Conservation (phyloP, 2,888 invertebrate species). For the Eilema sororculum region DNA sequence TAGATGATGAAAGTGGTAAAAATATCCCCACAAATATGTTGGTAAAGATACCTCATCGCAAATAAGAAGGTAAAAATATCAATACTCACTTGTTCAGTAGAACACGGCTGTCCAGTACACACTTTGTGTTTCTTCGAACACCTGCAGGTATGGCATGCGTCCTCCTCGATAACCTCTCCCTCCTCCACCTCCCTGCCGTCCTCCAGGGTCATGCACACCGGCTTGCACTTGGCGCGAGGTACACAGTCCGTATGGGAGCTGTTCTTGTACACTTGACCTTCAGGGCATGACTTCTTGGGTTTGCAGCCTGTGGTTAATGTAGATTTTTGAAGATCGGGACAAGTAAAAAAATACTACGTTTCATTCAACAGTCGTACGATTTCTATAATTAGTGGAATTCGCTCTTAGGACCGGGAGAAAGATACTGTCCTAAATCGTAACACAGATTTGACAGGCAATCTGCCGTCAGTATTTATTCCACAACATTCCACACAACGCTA, state of each 20-base stretch:
- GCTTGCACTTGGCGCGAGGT: constrained; percentile 90
- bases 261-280: constrained; percentile 91
- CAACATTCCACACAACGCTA: too few species aligned
- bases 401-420: too few species aligned
- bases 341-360: too few species aligned
- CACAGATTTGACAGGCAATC: too few species aligned
- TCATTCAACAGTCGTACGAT: too few species aligned
- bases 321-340: background rate
- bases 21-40: too few species aligned
- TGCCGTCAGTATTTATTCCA: too few species aligned
- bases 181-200: constrained; percentile 91
- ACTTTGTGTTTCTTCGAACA: constrained; percentile 90
- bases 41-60: too few species aligned
- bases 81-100: constrained; percentile 66
- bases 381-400: too few species aligned
- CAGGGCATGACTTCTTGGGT: constrained; percentile 89
- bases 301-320: constrained; percentile 88
- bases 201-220: constrained; percentile 89
- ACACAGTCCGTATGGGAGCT: constrained; percentile 91
- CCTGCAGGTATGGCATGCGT: constrained; percentile 93
- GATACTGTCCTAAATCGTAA: too few species aligned
- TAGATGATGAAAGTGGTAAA: too few species aligned
- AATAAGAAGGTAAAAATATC: too few species aligned
- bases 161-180: constrained; percentile 91
- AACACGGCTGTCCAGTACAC: constrained; percentile 91